Base-by-base conservation (phyloP, 2,797 vertebrate genomes). In the Cynodonichthys magdalenae region DNA sequence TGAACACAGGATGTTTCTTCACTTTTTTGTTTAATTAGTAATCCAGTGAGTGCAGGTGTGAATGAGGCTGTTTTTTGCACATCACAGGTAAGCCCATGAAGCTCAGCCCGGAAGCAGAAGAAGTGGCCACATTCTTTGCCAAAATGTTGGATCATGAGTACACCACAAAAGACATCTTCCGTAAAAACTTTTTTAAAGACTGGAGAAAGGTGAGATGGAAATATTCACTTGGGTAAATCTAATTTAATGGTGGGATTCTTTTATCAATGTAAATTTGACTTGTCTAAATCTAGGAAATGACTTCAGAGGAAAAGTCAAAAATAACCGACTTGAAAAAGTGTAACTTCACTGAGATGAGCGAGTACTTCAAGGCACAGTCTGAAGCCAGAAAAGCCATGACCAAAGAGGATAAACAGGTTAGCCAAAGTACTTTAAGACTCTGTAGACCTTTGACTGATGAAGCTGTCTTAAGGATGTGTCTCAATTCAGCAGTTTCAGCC, bases 101-200 rank as follows among this genome's bases (percentile, higher is more conserved):
- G 90, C 95, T 99, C 81, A 95, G 95, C 75, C 92, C 93, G 77
- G 94, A 91, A 87, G 95, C 97, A 51, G 97, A 99, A 90, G 98
- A 99, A 89, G 97, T 98, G 68, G 97, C 96, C 51, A 99, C 97
- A 0, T 99, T 99, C 89, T 99, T 98, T 91, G 96, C 93, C 77
- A 98, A 99, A 95, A 99, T 99, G 97, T 93, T 99, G 78, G 97
- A 99, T 79, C 97, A 99, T 1, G 97, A 99, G 75, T 99, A 99
- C 92, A 99, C 97, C 83, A 98, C 97, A 70, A 99, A 99, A 82
- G 97, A 99, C 31, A 94, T 96, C 88, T 99, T 99, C 83, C 95
- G 96, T 86, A 99, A 99, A 93, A 99, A 99, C 90, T 99, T 99
- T 70, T 99, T 97, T 74, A 99, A 98, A 88, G 97, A 99, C 85